Evolutionary conservation across 2,113 vertebrate species (phyloP).

Genomic region (Mesoclemmys tuberculata): DNA sequence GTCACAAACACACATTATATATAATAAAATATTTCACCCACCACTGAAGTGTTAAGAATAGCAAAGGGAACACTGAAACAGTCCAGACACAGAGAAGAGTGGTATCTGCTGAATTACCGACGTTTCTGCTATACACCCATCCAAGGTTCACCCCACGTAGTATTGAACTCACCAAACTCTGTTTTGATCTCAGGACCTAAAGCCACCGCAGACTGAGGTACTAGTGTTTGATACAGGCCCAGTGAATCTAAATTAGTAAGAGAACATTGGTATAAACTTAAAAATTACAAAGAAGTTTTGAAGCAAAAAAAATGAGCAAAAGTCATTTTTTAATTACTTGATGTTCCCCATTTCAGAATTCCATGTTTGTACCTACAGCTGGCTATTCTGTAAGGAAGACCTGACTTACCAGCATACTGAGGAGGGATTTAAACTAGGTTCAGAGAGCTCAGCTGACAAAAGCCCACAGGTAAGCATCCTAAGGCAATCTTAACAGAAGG

Average conservation of each 20-base stretch:
- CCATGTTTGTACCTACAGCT: not conserved
- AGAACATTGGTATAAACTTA: not conserved
- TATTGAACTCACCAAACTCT: not conserved
- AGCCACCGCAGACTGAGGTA: not conserved
- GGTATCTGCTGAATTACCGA: not conserved
- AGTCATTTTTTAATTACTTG: not conserved
- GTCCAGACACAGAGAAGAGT: not conserved
- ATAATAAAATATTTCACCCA: not conserved
- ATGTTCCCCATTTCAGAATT: accelerated
- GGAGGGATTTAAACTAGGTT: not conserved
- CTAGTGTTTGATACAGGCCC: not conserved
- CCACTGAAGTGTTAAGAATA: not conserved
- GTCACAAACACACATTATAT: not conserved
- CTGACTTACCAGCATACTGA: not conserved
- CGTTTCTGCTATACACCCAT: not conserved
- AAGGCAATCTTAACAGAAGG: not conserved
- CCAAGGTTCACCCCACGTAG: not conserved
- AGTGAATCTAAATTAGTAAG: not conserved
- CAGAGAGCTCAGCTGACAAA: not conserved
- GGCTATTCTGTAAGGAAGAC: not conserved
- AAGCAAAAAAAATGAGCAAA: not conserved
- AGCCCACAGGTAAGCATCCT: too few relatives aligned
- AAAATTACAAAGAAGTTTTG: not conserved
- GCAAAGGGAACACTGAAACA: not conserved
- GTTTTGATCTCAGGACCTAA: not conserved